Evolutionary conservation across 2,113 vertebrate genomes (phyloP).

Genomic region (Morone saxatilis): DNA sequence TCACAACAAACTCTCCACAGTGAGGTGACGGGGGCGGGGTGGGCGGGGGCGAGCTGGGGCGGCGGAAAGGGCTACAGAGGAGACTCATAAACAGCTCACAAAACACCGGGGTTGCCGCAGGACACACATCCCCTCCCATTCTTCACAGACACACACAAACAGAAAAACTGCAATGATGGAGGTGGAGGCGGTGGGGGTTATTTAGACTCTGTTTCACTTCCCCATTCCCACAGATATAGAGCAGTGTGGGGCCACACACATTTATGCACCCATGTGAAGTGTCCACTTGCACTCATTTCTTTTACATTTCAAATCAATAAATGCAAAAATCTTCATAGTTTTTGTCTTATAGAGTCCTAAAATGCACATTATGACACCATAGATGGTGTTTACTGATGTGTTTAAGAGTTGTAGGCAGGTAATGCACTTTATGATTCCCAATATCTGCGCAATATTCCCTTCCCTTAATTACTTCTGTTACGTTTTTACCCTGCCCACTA

Average conservation of each 20-base stretch:
- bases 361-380: not conserved
- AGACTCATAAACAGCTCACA: slow-evolving; percentile 62
- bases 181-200: slow-evolving; percentile 20
- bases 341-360: not conserved
- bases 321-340: not conserved
- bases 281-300: not conserved
- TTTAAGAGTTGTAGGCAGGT: not conserved
- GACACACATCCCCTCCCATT: slow-evolving; percentile 53
- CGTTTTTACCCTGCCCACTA: not conserved
- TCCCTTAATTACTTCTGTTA: no score
- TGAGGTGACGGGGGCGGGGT: not conserved
- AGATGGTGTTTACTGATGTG: not conserved
- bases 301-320: not conserved
- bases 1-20: slow-evolving; percentile 53
- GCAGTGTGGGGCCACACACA: slow-evolving; percentile 22
- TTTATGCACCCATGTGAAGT: slow-evolving; percentile 16
- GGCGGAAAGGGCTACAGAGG: slow-evolving; percentile 29
- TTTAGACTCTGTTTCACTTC: slow-evolving; percentile 65
- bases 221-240: slow-evolving; percentile 55
- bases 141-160: slow-evolving; percentile 20
- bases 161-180: slow-evolving; percentile 27
- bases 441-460: no score
- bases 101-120: slow-evolving; percentile 51
- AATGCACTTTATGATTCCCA: not conserved
- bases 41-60: not conserved